These are phyloP conservation scores for Scolopax bukidnonensis DNA, from an alignment of 2,797 vertebrate genomes.

Conservation along the genomic window DNA sequence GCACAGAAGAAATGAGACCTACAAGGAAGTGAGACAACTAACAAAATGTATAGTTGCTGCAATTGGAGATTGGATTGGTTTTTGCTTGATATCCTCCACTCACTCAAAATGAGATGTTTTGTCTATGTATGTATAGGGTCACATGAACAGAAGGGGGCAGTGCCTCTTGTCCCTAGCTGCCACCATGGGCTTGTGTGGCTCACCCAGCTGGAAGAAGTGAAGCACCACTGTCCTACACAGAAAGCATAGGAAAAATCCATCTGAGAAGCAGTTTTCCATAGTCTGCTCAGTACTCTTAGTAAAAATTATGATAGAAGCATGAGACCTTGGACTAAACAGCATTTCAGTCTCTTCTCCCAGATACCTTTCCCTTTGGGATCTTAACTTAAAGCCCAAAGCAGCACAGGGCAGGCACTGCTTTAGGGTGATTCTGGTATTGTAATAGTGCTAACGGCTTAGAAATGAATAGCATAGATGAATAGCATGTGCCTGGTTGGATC, in stretches of 20 bases:
- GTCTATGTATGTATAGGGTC: no score
- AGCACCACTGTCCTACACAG: background rate
- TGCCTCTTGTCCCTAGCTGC: background rate
- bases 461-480: slow-evolving; percentile 17
- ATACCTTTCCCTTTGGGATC: background rate
- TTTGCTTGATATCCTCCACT: background rate
- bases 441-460: background rate
- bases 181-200: fast-evolving
- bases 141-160: background rate
- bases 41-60: background rate
- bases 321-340: background rate
- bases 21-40: background rate
- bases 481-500: slow-evolving; percentile 23
- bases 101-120: background rate
- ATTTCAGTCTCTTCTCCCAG: background rate
- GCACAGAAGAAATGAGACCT: background rate
- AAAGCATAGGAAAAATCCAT: background rate
- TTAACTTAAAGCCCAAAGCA: background rate
- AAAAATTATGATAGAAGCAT: background rate
- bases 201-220: background rate
- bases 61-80: background rate
- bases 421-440: background rate
- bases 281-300: background rate
- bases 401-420: background rate
- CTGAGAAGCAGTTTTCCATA: background rate